A percentile compares a stretch with the other conserved stretches of the same genome.
Conservation (phyloP, 2,797 vertebrate genomes). For the Gymnothorax reevesii region DNA sequence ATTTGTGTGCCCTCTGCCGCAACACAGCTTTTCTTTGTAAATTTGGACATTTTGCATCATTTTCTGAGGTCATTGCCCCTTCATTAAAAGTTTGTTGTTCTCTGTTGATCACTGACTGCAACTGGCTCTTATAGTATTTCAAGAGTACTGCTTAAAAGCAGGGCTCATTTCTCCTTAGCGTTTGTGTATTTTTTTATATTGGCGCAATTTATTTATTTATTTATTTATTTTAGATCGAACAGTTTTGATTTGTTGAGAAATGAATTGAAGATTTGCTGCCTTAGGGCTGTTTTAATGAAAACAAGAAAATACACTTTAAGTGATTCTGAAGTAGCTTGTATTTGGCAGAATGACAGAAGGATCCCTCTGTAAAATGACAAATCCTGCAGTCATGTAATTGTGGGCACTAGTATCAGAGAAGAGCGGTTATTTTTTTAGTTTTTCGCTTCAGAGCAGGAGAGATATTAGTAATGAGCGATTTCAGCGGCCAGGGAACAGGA, state of each 20-base stretch:
- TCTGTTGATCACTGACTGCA: too few species aligned
- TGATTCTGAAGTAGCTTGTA: not conserved
- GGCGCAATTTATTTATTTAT: not conserved
- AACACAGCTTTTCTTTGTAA: too few species aligned
- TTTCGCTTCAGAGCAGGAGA: slow-evolving; percentile 5
- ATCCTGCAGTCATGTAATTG: not conserved
- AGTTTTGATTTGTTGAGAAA: not conserved
- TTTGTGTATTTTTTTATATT: not conserved
- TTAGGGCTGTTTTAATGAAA: not conserved
- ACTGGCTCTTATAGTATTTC: not conserved
- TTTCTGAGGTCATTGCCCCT: too few species aligned
- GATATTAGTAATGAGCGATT: not conserved
- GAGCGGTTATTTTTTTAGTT: slow-evolving; percentile 2
- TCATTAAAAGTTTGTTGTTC: too few species aligned
- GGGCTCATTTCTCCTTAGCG: not conserved
- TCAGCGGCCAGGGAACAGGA: not conserved
- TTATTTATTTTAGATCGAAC: not conserved
- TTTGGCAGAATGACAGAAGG: not conserved
- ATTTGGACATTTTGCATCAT: too few species aligned
- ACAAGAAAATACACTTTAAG: not conserved
- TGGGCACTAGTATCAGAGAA: slow-evolving; percentile 6
- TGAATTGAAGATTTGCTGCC: not conserved
- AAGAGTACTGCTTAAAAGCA: not conserved
- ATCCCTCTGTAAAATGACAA: not conserved
- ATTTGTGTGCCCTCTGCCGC: too few species aligned